Percentiles rank a stretch among this genome's conserved stretches.
These are phyloP conservation scores for Fulica atra DNA, from an alignment of 2,113 vertebrate species.

Conservation along the genomic window DNA sequence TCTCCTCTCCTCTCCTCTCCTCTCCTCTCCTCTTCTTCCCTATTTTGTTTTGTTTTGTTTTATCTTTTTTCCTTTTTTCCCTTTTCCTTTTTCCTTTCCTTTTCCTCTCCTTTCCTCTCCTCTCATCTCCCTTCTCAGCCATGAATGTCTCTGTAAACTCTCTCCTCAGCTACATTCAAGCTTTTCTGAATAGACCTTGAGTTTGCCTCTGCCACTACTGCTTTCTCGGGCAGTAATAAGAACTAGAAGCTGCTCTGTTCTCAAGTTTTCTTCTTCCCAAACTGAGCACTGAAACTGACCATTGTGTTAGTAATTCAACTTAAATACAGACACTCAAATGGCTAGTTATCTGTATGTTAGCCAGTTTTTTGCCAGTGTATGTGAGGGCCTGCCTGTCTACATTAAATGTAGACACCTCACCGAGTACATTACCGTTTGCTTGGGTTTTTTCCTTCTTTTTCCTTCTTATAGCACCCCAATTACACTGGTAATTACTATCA, in stretches of 20 bases:
- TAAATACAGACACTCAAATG: not conserved
- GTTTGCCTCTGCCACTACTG: not conserved
- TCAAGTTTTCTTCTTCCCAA: not conserved
- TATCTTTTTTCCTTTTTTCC: no score
- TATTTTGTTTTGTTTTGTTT: no score
- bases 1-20: no score
- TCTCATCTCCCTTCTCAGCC: not conserved
- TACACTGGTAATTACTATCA: not conserved
- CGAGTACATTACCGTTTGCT: not conserved
- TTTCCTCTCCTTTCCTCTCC: no score
- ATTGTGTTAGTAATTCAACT: not conserved
- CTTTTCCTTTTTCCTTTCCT: no score
- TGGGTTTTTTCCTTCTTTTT: not conserved
- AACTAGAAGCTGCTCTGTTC: not conserved
- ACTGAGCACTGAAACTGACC: not conserved
- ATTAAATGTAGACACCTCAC: not conserved
- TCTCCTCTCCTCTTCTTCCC: no score
- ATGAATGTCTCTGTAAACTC: not conserved
- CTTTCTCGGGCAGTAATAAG: not conserved
- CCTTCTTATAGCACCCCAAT: not conserved
- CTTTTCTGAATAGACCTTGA: not conserved
- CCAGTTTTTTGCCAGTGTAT: not conserved
- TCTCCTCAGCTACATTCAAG: not conserved
- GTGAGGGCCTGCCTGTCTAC: not conserved
- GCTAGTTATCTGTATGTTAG: no score